Evolutionary conservation across 2,797 vertebrate species (phyloP).

Genomic region (Schizopygopsis malacanthus): DNA sequence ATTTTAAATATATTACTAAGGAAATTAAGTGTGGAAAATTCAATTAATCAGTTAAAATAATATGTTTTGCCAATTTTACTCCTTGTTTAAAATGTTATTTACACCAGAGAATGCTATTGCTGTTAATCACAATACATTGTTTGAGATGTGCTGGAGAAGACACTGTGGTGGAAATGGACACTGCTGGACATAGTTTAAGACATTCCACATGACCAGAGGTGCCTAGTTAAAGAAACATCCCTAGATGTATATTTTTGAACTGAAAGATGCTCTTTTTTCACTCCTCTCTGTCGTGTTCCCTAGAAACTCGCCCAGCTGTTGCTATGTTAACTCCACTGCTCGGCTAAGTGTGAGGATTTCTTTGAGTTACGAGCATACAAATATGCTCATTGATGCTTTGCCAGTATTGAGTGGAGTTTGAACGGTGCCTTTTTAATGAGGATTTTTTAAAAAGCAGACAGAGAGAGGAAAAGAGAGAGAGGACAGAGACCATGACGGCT

Average conservation of each 20-base stretch:
- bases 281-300: conserved; percentile 3
- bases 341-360: conserved; percentile 32
- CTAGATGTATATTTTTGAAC: conserved; percentile 2
- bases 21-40: conserved; percentile 1
- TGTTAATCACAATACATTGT: neutral
- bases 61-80: conserved; percentile 68
- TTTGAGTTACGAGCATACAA: conserved; percentile 26
- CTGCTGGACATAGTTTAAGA: neutral
- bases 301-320: conserved; percentile 33
- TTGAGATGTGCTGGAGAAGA: neutral
- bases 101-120: neutral
- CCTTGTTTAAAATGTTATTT: neutral
- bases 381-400: conserved; percentile 45
- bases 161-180: neutral
- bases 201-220: neutral
- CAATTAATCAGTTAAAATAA: conserved; percentile 61
- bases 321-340: conserved; percentile 26
- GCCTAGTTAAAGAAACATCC: neutral
- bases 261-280: neutral
- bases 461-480: conserved; percentile 16
- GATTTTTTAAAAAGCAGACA: conserved; percentile 4
- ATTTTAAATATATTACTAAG: neutral
- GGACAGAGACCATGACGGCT: conserved; percentile 35
- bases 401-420: conserved; percentile 45
- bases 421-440: conserved; percentile 46